phyloP scores from a whole-genome alignment of 2,888 invertebrate species.

The Pammene fasciana region DNA sequence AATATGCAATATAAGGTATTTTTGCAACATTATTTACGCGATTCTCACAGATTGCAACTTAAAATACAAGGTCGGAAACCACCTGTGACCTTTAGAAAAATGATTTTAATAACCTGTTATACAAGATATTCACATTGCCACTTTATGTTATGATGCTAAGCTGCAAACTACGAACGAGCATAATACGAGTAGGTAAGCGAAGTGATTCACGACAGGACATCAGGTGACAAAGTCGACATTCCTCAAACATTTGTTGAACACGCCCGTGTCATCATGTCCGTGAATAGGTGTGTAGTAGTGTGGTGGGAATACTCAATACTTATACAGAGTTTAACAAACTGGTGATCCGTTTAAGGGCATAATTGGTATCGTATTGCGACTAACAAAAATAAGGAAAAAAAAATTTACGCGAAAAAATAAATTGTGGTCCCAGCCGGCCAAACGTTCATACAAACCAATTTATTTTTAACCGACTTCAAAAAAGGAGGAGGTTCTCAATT shows the following conservation, averaged over 20 bases:
- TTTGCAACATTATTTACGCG: background rate
- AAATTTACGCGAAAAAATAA: too few relatives aligned
- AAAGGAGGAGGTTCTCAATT: too few relatives aligned
- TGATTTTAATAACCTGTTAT: background rate
- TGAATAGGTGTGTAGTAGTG: slow-evolving; percentile 15
- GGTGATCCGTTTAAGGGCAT: too few relatives aligned
- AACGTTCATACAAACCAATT: too few relatives aligned
- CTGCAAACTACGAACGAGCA: too few relatives aligned
- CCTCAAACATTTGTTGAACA: slow-evolving; percentile 30
- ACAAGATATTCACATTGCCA: background rate
- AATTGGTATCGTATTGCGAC: too few relatives aligned
- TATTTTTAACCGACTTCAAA: too few relatives aligned
- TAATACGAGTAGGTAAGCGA: slow-evolving; percentile 5
- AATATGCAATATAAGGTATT: background rate
- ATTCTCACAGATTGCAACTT: background rate
- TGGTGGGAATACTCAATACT: slow-evolving; percentile 12
- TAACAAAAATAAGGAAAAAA: too few relatives aligned
- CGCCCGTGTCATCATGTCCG: slow-evolving; percentile 12
- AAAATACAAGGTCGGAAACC: background rate
- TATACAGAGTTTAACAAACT: too few relatives aligned
- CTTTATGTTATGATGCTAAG: background rate
- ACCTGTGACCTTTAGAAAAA: background rate
- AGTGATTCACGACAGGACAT: slow-evolving; percentile 38
- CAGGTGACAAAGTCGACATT: slow-evolving; percentile 34
- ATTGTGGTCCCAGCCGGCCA: too few relatives aligned